Conservation (phyloP, 2,797 vertebrate genomes). For the Rhabdophis nuchalis region DNA sequence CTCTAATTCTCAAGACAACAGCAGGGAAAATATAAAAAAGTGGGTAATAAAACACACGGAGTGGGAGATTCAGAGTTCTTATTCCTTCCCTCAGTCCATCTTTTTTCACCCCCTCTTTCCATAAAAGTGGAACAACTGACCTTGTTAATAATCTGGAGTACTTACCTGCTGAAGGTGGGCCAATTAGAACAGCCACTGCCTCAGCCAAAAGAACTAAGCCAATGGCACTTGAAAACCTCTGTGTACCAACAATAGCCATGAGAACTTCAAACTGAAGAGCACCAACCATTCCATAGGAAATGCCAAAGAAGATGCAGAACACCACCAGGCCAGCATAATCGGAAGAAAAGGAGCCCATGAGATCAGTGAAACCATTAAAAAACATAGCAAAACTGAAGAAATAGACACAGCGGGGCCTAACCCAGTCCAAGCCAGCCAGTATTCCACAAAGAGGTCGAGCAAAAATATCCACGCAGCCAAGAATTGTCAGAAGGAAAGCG, state of each 20-base stretch:
- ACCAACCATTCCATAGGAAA: conserved; percentile 97
- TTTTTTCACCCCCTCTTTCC: not conserved
- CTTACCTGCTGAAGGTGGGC: conserved; percentile 89
- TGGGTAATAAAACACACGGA: not conserved
- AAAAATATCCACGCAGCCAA: conserved; percentile 94
- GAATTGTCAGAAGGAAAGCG: conserved; percentile 86
- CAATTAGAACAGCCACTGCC: conserved; percentile 89
- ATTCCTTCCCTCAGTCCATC: not conserved
- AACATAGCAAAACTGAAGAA: conserved; percentile 92
- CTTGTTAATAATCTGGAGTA: conserved; percentile 13
- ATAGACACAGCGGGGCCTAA: conserved; percentile 88
- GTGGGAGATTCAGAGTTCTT: not conserved
- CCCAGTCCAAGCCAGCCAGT: conserved; percentile 82
- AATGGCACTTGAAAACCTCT: conserved; percentile 92
- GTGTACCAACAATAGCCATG: conserved; percentile 91
- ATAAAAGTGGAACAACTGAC: not conserved
- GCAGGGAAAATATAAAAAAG: not conserved
- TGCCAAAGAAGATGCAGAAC: conserved; percentile 93
- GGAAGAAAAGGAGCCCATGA: conserved; percentile 78
- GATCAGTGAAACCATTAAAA: conserved; percentile 88
- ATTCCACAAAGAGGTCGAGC: conserved; percentile 87
- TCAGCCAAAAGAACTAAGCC: conserved; percentile 91
- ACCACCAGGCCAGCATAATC: conserved; percentile 81
- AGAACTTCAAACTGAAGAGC: conserved; percentile 97
- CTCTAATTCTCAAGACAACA: not conserved